Conservation (phyloP, 1,140 invertebrate genomes). For the Delia radicum region DNA sequence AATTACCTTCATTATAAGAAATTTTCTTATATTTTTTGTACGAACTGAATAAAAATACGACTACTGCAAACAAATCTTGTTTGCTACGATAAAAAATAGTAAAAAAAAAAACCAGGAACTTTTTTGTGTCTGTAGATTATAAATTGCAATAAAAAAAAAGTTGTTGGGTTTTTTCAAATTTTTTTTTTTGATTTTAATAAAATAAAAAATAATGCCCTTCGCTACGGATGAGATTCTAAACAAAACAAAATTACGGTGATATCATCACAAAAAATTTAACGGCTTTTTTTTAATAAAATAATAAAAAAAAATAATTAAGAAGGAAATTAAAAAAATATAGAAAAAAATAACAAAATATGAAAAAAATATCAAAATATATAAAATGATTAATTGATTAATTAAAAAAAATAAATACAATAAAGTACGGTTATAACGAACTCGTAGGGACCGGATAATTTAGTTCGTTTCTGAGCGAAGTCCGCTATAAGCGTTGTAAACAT, state of each 20-base stretch:
- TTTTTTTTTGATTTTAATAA: background rate
- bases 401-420: background rate
- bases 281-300: background rate
- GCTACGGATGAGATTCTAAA: background rate
- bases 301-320: background rate
- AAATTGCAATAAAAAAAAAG: background rate
- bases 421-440: too few relatives aligned
- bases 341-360: background rate
- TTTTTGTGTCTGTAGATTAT: background rate
- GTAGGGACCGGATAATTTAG: too few relatives aligned
- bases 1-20: slow-evolving; percentile 17
- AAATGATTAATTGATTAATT: background rate
- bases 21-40: background rate
- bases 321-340: background rate
- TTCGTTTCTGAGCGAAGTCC: too few relatives aligned
- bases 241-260: background rate
- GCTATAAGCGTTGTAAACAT: too few relatives aligned
- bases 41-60: background rate
- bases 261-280: background rate
- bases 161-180: background rate
- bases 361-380: background rate
- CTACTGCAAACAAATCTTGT: background rate
- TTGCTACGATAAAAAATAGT: background rate
- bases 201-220: background rate
- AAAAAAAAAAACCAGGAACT: background rate